Conservation (phyloP, 2,797 vertebrate species). For the Heliangelus exortis region DNA sequence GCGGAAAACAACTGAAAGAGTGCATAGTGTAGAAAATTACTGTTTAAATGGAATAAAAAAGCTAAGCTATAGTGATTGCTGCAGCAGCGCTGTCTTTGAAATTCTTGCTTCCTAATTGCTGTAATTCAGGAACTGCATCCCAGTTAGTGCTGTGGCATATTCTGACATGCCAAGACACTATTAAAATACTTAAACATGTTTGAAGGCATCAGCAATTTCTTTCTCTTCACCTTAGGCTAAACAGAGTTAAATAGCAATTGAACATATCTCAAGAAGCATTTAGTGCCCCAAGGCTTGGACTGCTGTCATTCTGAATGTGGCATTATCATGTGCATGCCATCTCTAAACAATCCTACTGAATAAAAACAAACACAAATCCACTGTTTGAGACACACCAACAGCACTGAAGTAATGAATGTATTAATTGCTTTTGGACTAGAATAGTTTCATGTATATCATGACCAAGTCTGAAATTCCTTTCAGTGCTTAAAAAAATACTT, state of each 20-base stretch:
- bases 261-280: constrained; percentile 80
- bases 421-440: constrained; percentile 72
- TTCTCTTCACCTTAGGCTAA: constrained; percentile 74
- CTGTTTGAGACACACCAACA: constrained; percentile 63
- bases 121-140: constrained; percentile 10
- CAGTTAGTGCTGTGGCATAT: constrained; percentile 14
- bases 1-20: background rate
- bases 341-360: constrained; percentile 73
- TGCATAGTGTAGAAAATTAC: background rate
- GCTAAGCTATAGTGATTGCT: background rate
- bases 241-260: constrained; percentile 76
- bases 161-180: constrained; percentile 76
- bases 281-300: constrained; percentile 68
- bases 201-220: constrained; percentile 77
- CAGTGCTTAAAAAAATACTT: background rate
- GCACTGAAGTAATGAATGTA: constrained; percentile 52
- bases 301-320: constrained; percentile 79
- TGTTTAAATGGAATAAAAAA: background rate
- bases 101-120: constrained; percentile 44
- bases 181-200: constrained; percentile 79
- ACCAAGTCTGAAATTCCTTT: background rate
- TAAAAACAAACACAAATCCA: constrained; percentile 77
- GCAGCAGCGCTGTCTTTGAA: background rate
- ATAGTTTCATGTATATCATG: constrained; percentile 22
- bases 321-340: constrained; percentile 64